phyloP scores from a whole-genome alignment of 2,888 invertebrate species.

The Thelaira solivaga region DNA sequence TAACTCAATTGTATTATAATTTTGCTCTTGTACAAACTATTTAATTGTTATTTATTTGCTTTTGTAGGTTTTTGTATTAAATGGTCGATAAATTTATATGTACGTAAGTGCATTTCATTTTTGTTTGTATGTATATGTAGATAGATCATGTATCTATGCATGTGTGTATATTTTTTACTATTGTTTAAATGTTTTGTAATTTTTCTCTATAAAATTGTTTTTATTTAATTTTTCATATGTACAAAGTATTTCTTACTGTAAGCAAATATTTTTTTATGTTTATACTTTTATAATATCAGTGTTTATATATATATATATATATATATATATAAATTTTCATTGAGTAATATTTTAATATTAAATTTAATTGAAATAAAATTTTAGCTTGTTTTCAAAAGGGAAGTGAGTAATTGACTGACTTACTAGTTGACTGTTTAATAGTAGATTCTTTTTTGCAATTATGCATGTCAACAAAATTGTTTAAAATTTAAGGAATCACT shows the following conservation, averaged over 20 bases:
- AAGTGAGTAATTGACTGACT: constrained; percentile 52
- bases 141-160: neutral
- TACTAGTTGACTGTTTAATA: constrained; percentile 11
- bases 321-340: constrained; percentile 1
- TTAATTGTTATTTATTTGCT: neutral
- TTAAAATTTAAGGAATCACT: neutral
- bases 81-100: constrained; percentile 24
- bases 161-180: neutral
- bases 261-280: neutral
- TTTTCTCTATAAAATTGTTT: neutral
- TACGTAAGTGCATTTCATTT: no score
- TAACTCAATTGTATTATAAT: no score
- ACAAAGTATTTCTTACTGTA: neutral
- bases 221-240: neutral
- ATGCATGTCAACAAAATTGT: neutral
- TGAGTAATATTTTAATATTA: neutral
- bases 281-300: constrained; percentile 44
- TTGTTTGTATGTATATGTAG: neutral
- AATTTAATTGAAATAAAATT: neutral
- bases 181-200: no score
- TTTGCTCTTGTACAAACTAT: neutral
- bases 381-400: neutral
- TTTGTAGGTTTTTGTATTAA: constrained; percentile 3
- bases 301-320: no score
- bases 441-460: neutral